phyloP scores from a whole-genome alignment of 2,113 vertebrate species.

The Nothocercus nigrocapillus region DNA sequence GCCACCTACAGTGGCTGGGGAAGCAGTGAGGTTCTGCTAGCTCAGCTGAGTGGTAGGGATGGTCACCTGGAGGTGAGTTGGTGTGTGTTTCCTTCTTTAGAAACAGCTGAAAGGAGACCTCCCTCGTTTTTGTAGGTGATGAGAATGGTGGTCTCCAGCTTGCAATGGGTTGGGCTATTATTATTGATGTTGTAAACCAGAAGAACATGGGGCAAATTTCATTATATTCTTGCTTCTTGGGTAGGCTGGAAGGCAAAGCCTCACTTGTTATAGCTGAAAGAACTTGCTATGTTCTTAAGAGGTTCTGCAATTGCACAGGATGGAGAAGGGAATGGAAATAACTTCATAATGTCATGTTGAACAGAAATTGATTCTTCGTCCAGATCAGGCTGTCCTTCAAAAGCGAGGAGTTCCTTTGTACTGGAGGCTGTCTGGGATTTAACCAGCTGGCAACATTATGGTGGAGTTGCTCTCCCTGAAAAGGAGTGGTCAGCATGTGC shows the following conservation, averaged over 20 bases:
- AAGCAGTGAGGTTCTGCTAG: accelerated
- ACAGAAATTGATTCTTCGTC: neutral
- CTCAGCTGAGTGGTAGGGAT: neutral
- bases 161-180: neutral
- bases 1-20: neutral
- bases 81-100: neutral
- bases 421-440: neutral
- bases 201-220: neutral
- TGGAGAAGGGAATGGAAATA: neutral
- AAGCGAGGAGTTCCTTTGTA: neutral
- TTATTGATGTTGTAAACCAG: neutral
- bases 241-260: neutral
- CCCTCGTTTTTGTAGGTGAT: neutral
- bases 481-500: neutral
- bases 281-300: neutral
- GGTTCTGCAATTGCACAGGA: accelerated
- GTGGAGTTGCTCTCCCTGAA: neutral
- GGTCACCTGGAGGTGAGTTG: neutral
- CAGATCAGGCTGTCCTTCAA: neutral
- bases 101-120: neutral
- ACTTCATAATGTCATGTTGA: neutral
- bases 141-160: neutral
- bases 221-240: neutral
- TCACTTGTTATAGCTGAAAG: neutral
- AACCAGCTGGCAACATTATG: neutral